Evolutionary conservation across 2,888 invertebrate genomes (phyloP).

Genomic region (Rhaphigaster nebulosa): DNA sequence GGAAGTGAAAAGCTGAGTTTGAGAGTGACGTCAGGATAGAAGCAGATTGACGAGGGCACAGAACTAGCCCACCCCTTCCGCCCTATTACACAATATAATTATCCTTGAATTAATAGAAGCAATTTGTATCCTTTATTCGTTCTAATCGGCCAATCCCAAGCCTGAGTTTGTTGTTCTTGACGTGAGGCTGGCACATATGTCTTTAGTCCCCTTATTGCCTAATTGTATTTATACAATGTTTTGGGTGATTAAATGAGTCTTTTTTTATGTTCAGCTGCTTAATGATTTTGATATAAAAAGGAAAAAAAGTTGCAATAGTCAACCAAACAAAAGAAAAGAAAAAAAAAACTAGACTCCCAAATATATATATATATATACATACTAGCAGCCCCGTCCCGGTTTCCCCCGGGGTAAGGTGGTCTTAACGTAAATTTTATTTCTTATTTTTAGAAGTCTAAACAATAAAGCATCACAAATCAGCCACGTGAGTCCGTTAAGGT

Average conservation of each 20-base stretch:
- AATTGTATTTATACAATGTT: background rate
- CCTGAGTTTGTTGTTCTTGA: background rate
- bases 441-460: too few species aligned
- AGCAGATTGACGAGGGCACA: background rate
- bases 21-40: background rate
- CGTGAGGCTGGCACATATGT: background rate
- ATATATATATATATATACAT: too few species aligned
- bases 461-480: too few species aligned
- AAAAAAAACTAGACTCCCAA: too few species aligned
- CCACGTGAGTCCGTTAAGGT: too few species aligned
- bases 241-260: background rate
- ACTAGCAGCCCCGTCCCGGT: too few species aligned
- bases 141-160: constrained; percentile 23
- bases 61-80: constrained; percentile 26
- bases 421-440: too few species aligned
- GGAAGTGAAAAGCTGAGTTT: background rate
- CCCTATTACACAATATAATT: constrained; percentile 28
- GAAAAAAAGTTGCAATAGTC: too few species aligned
- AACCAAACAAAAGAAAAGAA: too few species aligned
- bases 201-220: background rate
- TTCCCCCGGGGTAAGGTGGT: too few species aligned
- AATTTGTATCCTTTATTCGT: constrained; percentile 23
- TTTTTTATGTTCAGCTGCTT: background rate
- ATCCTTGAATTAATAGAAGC: constrained; percentile 35
- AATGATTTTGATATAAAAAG: background rate